A percentile compares a stretch with the other conserved stretches of the same genome.
phyloP scores from a whole-genome alignment of 30 jellyfish, hydroid and myxozoan genomes.

The Aurelia aurita complex sp. Pacific region DNA sequence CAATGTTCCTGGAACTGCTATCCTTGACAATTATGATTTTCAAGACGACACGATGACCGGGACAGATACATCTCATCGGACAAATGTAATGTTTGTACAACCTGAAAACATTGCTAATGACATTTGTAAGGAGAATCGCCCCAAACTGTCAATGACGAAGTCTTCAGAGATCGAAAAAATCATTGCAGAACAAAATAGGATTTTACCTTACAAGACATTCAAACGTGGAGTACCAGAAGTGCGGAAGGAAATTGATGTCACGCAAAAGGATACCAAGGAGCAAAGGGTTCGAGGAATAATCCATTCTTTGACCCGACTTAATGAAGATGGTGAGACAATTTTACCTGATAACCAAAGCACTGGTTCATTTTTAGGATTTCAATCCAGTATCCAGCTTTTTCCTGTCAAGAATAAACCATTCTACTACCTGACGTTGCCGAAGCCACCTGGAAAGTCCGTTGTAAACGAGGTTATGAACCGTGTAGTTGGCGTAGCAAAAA shows the following conservation, averaged over 20 bases:
- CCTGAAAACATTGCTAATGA: conserved; percentile 30
- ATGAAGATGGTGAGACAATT: conserved; percentile 32
- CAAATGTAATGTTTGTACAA: conserved; percentile 33
- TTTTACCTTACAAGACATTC: too few relatives aligned
- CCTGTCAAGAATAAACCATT: conserved; percentile 38
- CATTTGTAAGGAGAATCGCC: conserved; percentile 37
- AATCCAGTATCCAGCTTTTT: conserved; percentile 27
- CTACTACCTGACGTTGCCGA: conserved; percentile 36
- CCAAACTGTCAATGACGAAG: conserved; percentile 38
- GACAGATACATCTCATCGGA: conserved; percentile 54
- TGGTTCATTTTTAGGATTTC: conserved; percentile 42
- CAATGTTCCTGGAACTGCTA: conserved; percentile 47
- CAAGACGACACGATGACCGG: conserved; percentile 53
- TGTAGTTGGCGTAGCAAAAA: conserved; percentile 13
- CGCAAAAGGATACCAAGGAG: conserved; percentile 32
- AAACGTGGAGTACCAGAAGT: conserved; percentile 50
- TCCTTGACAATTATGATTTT: conserved; percentile 47
- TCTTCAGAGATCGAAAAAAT: conserved; percentile 41
- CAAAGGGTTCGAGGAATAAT: conserved; percentile 36
- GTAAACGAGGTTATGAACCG: neutral
- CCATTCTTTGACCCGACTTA: conserved; percentile 41
- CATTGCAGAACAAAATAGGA: conserved; percentile 47
- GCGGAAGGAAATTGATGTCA: conserved; percentile 35
- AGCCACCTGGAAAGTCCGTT: conserved; percentile 26
- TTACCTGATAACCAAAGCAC: conserved; percentile 41